Conservation (phyloP, 2,113 vertebrate genomes). For the Chamaetylas fuelleborni region DNA sequence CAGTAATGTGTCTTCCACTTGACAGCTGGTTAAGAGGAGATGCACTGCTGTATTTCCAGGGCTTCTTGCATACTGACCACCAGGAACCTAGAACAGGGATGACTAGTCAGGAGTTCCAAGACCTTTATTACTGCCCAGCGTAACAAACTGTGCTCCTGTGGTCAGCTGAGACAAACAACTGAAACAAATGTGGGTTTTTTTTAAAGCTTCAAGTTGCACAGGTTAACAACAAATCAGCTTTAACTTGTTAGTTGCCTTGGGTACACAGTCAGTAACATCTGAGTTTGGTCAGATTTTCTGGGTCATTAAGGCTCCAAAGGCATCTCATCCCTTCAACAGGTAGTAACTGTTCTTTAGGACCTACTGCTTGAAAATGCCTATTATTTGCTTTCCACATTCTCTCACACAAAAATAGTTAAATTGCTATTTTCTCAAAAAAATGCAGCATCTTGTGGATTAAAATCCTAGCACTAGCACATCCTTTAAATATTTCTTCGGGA, state of each 20-base stretch:
- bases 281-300: neutral
- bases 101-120: neutral
- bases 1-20: neutral
- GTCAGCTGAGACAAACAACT: neutral
- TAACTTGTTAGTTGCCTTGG: neutral
- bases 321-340: neutral
- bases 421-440: neutral
- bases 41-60: neutral
- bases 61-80: neutral
- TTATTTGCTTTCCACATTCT: neutral
- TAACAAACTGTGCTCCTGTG: neutral
- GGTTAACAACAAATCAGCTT: neutral
- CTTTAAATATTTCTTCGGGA: neutral
- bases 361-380: neutral
- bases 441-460: neutral
- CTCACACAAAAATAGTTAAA: neutral
- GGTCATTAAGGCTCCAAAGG: neutral
- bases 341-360: neutral
- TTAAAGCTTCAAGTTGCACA: neutral
- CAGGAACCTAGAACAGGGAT: neutral
- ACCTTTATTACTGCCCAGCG: neutral
- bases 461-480: neutral
- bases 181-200: neutral
- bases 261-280: neutral
- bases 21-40: neutral